Evolutionary conservation across 2,113 vertebrate genomes (phyloP), one percentile per base, ranked within the genome.

Genomic region (Phaethornis superciliosus): DNA sequence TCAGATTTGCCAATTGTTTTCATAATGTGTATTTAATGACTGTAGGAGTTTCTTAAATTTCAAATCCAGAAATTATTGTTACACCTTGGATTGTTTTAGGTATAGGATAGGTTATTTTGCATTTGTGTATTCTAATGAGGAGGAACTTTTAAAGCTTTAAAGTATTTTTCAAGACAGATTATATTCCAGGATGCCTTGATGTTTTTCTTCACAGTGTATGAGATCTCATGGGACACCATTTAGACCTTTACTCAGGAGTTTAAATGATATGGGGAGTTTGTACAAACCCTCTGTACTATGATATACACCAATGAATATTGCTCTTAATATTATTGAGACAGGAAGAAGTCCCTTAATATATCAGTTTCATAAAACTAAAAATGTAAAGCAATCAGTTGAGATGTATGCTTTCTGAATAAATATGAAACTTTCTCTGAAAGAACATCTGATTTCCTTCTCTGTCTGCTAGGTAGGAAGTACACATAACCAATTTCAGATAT

Each of bases 401-500:
- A 44, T 87, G 72, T 91, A 26, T 75, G 58, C 54, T 30, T 88
- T 94, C 76, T 81, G 49, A 95, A 90, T 94, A 96, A 96, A 92
- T 44, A 75, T 5, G 19, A 71, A 86, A 56, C 40, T 88, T 90
- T 42, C 33, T 81, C 30, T 86, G 83, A 42, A 89, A 91, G 51
- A 92, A 30, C 16, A 90, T 89, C n/a, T 65, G 46, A 44, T 83
- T 93, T 89, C 51, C 55, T 69, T 80, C 46, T 95, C 44, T 69
- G 8, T 80, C 54, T 87, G 13, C 42, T 65, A 30, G 15, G n/a
- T 64, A 69, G 70, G 58, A 68, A 84, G 42, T 64, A 24, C 2
- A 37, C 2, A 5, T 30, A 68, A 68, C 13, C 6, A 3, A 22
- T 26, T 37, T 70, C 16, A 6, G 11, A 30, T 12, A 12, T 14